Conservation (phyloP, 2,113 vertebrate species). For the Echinops telfairi region DNA sequence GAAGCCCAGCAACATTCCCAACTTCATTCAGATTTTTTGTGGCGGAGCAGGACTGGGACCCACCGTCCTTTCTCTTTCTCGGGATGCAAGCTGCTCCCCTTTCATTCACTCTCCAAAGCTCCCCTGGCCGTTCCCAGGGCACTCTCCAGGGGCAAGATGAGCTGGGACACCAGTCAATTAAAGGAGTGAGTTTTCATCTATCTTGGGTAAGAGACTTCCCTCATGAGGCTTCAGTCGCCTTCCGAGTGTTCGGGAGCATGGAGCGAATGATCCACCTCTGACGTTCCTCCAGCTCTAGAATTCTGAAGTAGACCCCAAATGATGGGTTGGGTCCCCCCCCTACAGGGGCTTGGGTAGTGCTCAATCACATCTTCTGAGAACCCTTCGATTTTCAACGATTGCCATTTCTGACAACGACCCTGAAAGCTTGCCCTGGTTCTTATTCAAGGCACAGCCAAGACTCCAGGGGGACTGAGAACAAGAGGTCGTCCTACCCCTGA, state of each 20-base stretch:
- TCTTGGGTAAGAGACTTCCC: neutral
- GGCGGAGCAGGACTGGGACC: neutral
- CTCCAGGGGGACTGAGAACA: neutral
- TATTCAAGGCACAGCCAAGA: neutral
- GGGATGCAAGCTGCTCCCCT: neutral
- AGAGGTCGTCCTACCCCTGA: neutral
- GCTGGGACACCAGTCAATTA: too few species aligned
- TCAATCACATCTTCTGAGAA: neutral
- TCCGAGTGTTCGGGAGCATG: neutral
- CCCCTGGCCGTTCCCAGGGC: neutral
- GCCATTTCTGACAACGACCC: neutral
- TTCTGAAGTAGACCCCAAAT: neutral
- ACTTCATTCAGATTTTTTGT: neutral
- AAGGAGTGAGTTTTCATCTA: neutral
- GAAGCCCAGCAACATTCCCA: neutral
- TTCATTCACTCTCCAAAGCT: neutral
- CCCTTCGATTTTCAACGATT: constrained; percentile 2
- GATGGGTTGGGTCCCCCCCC: neutral
- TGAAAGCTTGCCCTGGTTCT: constrained; percentile 1
- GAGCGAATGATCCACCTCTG: neutral
- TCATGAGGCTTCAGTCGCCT: neutral
- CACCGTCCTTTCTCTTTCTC: constrained; percentile 2
- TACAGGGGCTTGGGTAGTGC: neutral
- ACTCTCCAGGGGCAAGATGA: neutral
- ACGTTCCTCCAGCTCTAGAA: neutral